Percentiles rank a stretch among this genome's conserved stretches.
Conservation (phyloP, 2,888 invertebrate species). For the Nineta flava region DNA sequence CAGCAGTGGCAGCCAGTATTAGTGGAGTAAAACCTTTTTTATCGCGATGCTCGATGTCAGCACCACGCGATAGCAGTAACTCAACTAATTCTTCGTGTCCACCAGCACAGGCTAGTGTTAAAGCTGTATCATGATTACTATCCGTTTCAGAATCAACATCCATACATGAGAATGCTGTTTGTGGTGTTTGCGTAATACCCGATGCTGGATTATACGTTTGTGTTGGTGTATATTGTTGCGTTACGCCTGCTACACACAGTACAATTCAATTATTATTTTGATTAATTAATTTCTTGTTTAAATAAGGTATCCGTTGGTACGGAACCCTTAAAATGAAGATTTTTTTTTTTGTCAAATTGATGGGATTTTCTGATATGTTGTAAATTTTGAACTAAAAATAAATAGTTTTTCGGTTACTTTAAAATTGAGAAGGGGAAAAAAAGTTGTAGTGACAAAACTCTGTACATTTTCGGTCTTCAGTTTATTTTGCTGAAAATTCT, state of each 20-base stretch:
- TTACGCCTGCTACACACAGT: conserved; percentile 3
- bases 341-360: no score
- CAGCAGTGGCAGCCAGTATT: conserved; percentile 93
- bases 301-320: background rate
- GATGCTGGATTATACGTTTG: conserved; percentile 9
- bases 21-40: conserved; percentile 98
- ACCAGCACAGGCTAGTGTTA: conserved; percentile 93
- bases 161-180: conserved; percentile 53
- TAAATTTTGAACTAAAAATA: no score
- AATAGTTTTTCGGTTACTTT: no score
- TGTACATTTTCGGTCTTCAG: no score
- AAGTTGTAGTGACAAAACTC: no score
- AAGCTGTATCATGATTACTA: conserved; percentile 95
- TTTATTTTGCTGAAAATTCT: no score
- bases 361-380: no score
- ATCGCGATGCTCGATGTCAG: conserved; percentile 95
- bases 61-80: conserved; percentile 76
- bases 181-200: conserved; percentile 21
- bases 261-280: background rate
- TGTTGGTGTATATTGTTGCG: conserved; percentile 19
- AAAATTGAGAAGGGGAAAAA: no score
- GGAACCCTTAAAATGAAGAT: background rate
- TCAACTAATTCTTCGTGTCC: conserved; percentile 94
- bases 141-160: conserved; percentile 97
- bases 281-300: background rate